Evolutionary conservation across 2,888 invertebrate genomes (phyloP).

Genomic region (Furcula furcula): DNA sequence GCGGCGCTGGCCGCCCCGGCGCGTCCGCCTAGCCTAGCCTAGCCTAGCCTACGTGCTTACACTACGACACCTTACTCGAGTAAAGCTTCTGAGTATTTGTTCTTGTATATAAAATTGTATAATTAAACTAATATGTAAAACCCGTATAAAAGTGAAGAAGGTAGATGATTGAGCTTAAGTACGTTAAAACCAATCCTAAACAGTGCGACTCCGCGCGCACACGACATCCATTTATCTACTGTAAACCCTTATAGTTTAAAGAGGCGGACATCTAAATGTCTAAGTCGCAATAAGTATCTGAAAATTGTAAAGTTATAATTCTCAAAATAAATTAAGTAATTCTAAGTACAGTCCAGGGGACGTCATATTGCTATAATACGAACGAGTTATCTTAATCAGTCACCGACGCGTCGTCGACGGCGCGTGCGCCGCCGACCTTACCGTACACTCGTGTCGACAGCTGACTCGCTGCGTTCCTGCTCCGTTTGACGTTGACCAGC

Average conservation of each 20-base stretch:
- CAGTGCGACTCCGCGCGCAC: constrained; percentile 54
- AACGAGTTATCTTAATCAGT: constrained; percentile 73
- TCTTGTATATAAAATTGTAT: constrained; percentile 80
- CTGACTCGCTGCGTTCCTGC: constrained; percentile 55
- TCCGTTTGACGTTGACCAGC: constrained; percentile 45
- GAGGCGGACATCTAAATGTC: constrained; percentile 77
- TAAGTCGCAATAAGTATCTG: constrained; percentile 72
- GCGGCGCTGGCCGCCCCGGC: constrained; percentile 66
- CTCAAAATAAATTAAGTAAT: constrained; percentile 81
- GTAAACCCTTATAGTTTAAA: constrained; percentile 68
- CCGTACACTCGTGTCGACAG: constrained; percentile 56
- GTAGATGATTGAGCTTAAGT: constrained; percentile 81
- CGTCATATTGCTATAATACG: constrained; percentile 69
- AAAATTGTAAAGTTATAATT: constrained; percentile 73
- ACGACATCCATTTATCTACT: constrained; percentile 41
- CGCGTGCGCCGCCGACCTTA: constrained; percentile 44
- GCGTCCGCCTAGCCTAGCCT: constrained; percentile 54
- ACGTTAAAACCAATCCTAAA: constrained; percentile 73
- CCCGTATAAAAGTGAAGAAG: constrained; percentile 82
- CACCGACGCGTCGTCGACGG: constrained; percentile 69
- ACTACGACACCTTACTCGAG: constrained; percentile 76
- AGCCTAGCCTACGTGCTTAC: constrained; percentile 56
- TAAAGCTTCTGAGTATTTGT: constrained; percentile 81
- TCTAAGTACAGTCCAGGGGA: constrained; percentile 80
- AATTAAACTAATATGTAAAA: constrained; percentile 82